Percentiles rank a stretch among this genome's conserved stretches.
Evolutionary conservation across 2,113 vertebrate genomes (phyloP).

Genomic region (Pantherophis guttatus): DNA sequence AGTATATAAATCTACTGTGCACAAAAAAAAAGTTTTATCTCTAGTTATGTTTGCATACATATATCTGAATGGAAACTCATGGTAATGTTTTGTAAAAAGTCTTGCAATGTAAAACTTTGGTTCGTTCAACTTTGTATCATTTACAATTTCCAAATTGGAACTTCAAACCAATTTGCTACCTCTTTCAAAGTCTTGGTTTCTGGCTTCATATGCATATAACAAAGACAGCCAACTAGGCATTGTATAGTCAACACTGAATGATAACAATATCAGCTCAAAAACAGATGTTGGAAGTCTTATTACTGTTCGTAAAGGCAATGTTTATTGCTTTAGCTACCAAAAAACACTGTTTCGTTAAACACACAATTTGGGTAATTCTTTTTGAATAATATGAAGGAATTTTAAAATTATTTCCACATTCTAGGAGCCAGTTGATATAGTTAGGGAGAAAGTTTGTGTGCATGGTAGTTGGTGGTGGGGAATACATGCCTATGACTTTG

Average conservation of each 20-base stretch:
- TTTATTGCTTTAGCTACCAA: constrained; percentile 62
- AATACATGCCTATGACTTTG: constrained; percentile 20
- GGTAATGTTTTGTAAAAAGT: background rate
- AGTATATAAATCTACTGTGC: background rate
- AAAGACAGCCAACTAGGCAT: constrained; percentile 39
- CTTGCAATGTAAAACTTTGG: background rate
- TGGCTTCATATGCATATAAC: constrained; percentile 27
- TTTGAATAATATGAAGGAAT: constrained; percentile 66
- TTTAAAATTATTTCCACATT: constrained; percentile 64
- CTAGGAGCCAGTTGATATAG: constrained; percentile 43
- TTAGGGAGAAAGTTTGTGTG: background rate
- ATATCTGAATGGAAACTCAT: background rate
- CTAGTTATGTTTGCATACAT: background rate
- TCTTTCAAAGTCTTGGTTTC: constrained; percentile 34
- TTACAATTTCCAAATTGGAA: constrained; percentile 23
- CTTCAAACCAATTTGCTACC: background rate
- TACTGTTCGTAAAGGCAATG: constrained; percentile 61
- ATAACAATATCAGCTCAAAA: constrained; percentile 58
- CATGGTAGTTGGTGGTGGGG: background rate
- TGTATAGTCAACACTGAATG: constrained; percentile 49
- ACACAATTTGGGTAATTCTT: constrained; percentile 64
- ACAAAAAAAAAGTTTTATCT: background rate
- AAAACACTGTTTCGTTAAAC: constrained; percentile 64
- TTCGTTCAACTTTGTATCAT: background rate
- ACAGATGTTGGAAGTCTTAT: constrained; percentile 59